phyloP scores from a whole-genome alignment of 2,113 vertebrate species.

The Myodes glareolus region DNA sequence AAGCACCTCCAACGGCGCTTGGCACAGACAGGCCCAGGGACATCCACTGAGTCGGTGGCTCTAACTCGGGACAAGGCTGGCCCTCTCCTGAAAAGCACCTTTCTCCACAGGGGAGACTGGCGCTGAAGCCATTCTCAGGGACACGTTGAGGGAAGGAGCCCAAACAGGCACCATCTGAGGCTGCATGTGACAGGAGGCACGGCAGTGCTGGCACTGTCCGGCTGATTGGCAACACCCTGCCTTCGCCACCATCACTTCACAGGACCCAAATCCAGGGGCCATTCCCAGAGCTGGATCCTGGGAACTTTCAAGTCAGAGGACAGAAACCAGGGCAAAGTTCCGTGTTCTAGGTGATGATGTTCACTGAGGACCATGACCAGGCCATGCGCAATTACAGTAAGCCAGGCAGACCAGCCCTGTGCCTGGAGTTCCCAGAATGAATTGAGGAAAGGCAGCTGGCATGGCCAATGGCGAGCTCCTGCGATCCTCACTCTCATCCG shows the following conservation, averaged over 20 bases:
- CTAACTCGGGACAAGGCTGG: background rate
- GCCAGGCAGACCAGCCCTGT: too few relatives aligned
- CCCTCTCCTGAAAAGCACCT: background rate
- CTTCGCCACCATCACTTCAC: too few relatives aligned
- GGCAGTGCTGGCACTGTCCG: too few relatives aligned
- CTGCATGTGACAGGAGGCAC: rapidly evolving
- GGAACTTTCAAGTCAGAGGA: background rate
- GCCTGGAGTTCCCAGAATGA: background rate
- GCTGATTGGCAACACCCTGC: background rate
- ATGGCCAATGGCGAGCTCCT: background rate
- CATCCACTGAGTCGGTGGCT: background rate
- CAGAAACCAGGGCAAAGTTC: background rate
- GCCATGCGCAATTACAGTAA: too few relatives aligned
- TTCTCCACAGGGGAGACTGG: background rate
- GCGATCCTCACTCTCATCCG: background rate
- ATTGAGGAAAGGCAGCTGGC: background rate
- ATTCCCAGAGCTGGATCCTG: background rate
- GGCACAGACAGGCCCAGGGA: background rate
- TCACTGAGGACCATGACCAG: background rate
- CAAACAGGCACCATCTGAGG: background rate
- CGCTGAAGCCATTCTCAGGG: background rate
- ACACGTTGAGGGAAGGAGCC: background rate
- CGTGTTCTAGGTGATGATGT: background rate
- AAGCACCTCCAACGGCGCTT: background rate
- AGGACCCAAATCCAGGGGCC: background rate